Evolutionary conservation across 2,888 invertebrate genomes (phyloP).

Genomic region (Oligia latruncula): DNA sequence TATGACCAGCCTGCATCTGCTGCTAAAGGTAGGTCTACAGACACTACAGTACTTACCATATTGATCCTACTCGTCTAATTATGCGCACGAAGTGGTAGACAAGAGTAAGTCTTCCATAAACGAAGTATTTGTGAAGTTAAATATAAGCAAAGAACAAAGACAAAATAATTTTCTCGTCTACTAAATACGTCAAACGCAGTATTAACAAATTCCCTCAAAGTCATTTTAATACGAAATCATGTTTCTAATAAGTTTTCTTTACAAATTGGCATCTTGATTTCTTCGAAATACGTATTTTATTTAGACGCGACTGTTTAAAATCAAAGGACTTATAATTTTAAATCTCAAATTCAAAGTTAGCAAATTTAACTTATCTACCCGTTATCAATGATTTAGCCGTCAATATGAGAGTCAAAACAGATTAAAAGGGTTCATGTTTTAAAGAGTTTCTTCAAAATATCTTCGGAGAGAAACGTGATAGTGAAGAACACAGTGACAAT

Average conservation of each 20-base stretch:
- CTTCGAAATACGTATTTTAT: background rate
- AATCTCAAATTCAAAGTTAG: constrained; percentile 24
- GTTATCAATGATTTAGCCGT: constrained; percentile 27
- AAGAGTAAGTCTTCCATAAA: background rate
- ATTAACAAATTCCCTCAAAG: constrained; percentile 19
- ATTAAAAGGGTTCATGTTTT: constrained; percentile 19
- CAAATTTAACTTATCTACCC: constrained; percentile 25
- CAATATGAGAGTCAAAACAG: constrained; percentile 18
- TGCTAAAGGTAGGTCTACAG: too few species aligned
- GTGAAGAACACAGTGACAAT: constrained; percentile 36
- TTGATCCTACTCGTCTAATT: background rate
- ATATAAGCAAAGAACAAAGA: constrained; percentile 7
- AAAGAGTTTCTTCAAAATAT: constrained; percentile 22
- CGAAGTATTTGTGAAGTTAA: constrained; percentile 4
- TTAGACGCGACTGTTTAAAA: background rate
- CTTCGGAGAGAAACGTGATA: constrained; percentile 16
- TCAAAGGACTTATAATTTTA: constrained; percentile 12
- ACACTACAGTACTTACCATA: too few species aligned
- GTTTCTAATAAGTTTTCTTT: background rate
- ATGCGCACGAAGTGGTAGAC: background rate
- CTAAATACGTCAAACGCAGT: constrained; percentile 23
- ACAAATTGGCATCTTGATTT: background rate
- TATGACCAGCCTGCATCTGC: too few species aligned
- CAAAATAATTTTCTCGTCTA: constrained; percentile 23
- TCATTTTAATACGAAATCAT: constrained; percentile 5